Conservation (phyloP, 1,140 invertebrate genomes). For the Galleria mellonella region DNA sequence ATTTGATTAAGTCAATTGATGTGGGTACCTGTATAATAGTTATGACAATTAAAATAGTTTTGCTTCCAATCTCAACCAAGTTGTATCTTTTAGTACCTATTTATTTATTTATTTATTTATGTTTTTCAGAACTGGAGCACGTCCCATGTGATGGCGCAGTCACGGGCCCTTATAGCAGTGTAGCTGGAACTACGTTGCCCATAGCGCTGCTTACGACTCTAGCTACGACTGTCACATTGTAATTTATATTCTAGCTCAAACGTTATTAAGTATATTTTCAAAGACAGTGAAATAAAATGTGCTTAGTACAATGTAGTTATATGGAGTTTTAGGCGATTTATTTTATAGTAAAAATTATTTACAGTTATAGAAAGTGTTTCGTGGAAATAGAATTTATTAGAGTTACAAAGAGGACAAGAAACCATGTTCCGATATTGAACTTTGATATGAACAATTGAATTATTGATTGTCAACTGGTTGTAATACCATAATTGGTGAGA, state of each 20-base stretch:
- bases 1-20: no score
- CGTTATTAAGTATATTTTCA: neutral
- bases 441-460: no score
- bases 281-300: constrained; percentile 1
- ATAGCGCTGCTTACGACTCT: constrained; percentile 53
- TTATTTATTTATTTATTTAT: no score
- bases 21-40: no score
- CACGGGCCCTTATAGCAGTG: constrained; percentile 73
- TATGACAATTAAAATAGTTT: no score
- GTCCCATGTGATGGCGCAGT: constrained; percentile 75
- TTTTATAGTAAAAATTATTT: constrained; percentile 5
- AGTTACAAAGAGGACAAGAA: neutral
- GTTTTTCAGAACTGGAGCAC: constrained; percentile 73
- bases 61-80: no score
- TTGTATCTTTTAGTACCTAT: no score
- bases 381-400: constrained; percentile 7
- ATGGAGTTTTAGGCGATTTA: neutral
- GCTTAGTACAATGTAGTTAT: constrained; percentile 1
- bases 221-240: constrained; percentile 50
- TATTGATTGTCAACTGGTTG: no score
- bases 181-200: constrained; percentile 52
- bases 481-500: no score
- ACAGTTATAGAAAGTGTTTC: constrained; percentile 1
- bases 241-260: constrained; percentile 16
- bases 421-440: neutral